A percentile compares a stretch with the other conserved stretches of the same genome.
Evolutionary conservation across 2,113 vertebrate genomes (phyloP).

Genomic region (Hippocampus mohnikei): DNA sequence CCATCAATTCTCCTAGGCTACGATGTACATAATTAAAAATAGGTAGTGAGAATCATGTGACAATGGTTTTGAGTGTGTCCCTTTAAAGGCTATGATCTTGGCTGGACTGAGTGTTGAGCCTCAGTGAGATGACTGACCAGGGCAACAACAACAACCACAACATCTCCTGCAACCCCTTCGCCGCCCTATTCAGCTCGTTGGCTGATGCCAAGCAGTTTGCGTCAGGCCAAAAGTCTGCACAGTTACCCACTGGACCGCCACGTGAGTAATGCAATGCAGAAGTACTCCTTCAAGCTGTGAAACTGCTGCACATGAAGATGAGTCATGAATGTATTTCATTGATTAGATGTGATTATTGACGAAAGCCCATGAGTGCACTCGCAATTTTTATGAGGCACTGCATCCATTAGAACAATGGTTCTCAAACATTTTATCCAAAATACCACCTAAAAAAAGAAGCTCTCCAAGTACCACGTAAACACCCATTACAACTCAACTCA

Average conservation of each 20-base stretch:
- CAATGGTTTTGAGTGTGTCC: background rate
- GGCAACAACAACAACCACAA: slow-evolving; percentile 98
- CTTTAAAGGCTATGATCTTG: slow-evolving; percentile 53
- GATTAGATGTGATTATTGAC: no score
- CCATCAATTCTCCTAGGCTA: background rate
- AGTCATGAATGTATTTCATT: background rate
- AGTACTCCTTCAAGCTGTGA: background rate
- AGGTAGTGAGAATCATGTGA: background rate
- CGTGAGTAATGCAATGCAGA: slow-evolving; percentile 68
- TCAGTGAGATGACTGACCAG: slow-evolving; percentile 95
- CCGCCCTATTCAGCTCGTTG: slow-evolving; percentile 93
- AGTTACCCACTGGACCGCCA: slow-evolving; percentile 68
- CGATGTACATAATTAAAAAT: background rate
- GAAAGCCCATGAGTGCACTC: no score
- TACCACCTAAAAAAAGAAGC: no score
- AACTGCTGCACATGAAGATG: background rate
- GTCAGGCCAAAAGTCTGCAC: slow-evolving; percentile 82
- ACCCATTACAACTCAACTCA: no score
- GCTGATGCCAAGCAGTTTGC: slow-evolving; percentile 95
- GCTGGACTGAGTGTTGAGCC: slow-evolving; percentile 76
- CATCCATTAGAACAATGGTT: no score
- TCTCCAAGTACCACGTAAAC: no score
- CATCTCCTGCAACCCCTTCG: slow-evolving; percentile 95
- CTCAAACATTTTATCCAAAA: no score
- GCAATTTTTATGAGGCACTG: no score